Base-by-base conservation (phyloP, 2,888 invertebrate genomes). In the Parelbella ahira region DNA sequence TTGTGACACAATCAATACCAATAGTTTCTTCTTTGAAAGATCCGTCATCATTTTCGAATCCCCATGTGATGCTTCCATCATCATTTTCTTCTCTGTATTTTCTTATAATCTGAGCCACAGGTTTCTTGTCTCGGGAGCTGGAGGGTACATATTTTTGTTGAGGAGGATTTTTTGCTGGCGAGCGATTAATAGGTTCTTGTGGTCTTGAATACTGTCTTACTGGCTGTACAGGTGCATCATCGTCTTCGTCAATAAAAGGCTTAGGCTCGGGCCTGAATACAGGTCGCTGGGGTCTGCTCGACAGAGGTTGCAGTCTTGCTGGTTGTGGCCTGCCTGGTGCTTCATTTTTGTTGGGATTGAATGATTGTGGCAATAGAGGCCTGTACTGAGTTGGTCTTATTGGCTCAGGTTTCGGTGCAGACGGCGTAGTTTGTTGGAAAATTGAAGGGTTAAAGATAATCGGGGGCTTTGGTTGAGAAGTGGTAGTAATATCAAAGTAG, bases 41-140 rank as follows among this genome's bases (percentile, higher is more conserved):
- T 10, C 95, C 95, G 60, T 95, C 95, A 57, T 95, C 95, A 67
- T 95, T 95, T 73, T 95, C 95, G 63, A 93, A 95, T 32, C 95
- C 95, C 95, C 95, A 95, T 0, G 93, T 93, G 56, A 95, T 95
- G 64, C 93, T 94, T 23, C 94, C 94, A 55, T 94, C 93, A 12
- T 90, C 88, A 61, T 94, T 94, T 68, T 95, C 94, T 25, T 94
- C 94, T 36, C 93, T 90, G 81, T 91, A 95, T 64, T 91, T 91
- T 38, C 91, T 87, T 50, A 90, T 79, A 47, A 91, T 91, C 73
- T 93, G 93, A 11, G 93, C 92, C 0, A 93, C 93, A 0, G 93
- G 93, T 52, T 92, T 93, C 68, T 88, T 92, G 36, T 87, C 88
- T 28, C 88, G 75, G n/a, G 64, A 63, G 53, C 76, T 64, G 8